A percentile compares a stretch with the other conserved stretches of the same genome.
Conservation (phyloP, 2,797 vertebrate genomes). For the Chelmon rostratus region DNA sequence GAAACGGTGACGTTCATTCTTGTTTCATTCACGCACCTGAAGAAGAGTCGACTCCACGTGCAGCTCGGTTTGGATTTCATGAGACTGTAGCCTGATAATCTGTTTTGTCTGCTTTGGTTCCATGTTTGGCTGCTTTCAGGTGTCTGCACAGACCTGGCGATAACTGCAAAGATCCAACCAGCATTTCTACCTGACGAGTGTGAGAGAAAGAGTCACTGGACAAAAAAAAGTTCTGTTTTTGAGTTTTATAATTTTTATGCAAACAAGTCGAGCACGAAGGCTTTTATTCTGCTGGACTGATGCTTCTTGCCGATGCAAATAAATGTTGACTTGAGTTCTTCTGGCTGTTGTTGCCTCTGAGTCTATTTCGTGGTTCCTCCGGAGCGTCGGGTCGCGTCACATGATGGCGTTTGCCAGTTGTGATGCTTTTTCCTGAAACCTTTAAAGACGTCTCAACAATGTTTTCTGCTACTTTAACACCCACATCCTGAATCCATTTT, state of each 20-base stretch:
- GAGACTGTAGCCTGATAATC: slow-evolving; percentile 47
- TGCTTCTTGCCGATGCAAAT: slow-evolving; percentile 66
- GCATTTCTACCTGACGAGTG: slow-evolving; percentile 50
- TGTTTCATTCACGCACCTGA: slow-evolving; percentile 13
- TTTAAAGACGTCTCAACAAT: no score
- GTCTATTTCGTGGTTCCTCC: background rate
- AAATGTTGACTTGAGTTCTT: slow-evolving; percentile 55
- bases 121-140: slow-evolving; percentile 21
- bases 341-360: background rate
- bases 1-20: background rate
- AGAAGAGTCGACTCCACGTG: background rate
- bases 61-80: background rate
- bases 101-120: slow-evolving; percentile 10
- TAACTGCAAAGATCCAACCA: slow-evolving; percentile 5
- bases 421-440: no score
- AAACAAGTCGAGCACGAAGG: slow-evolving; percentile 55
- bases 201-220: slow-evolving; percentile 23
- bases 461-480: no score
- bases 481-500: background rate
- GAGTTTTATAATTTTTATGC: slow-evolving; percentile 64
- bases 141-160: slow-evolving; percentile 9
- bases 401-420: no score
- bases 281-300: slow-evolving; percentile 56
- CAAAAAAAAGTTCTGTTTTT: slow-evolving; percentile 19
- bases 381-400: background rate